Evolutionary conservation across 2,113 vertebrate genomes (phyloP).

Genomic region (Erythrocercus mccallii): DNA sequence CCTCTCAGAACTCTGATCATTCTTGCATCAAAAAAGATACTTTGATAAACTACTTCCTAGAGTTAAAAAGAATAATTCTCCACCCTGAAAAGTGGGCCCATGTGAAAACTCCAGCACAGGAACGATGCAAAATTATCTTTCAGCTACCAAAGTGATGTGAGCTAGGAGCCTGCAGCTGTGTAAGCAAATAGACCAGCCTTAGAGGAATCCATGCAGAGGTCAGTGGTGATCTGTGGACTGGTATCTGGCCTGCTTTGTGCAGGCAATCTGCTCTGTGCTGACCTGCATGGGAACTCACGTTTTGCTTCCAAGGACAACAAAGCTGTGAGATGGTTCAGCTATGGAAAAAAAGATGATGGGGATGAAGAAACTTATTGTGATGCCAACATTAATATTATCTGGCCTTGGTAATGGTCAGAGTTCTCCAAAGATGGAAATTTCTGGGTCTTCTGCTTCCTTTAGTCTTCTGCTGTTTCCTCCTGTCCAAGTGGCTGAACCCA

Average conservation of each 20-base stretch:
- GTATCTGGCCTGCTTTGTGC: background rate
- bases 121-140: background rate
- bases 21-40: background rate
- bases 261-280: background rate
- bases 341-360: background rate
- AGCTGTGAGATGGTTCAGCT: background rate
- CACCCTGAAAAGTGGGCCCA: background rate
- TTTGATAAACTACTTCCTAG: background rate
- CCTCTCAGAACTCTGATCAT: background rate
- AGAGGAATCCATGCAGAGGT: background rate
- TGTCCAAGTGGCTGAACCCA: background rate
- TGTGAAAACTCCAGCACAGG: background rate
- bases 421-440: background rate
- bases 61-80: background rate
- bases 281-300: background rate
- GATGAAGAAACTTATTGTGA: background rate
- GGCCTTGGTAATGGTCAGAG: background rate
- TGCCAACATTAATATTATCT: background rate
- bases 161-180: background rate
- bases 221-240: background rate
- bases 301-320: background rate
- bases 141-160: background rate
- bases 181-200: background rate
- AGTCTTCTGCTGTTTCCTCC: background rate
- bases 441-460: background rate